Base-by-base conservation (phyloP, 2,797 vertebrate species). In the Gymnothorax javanicus region DNA sequence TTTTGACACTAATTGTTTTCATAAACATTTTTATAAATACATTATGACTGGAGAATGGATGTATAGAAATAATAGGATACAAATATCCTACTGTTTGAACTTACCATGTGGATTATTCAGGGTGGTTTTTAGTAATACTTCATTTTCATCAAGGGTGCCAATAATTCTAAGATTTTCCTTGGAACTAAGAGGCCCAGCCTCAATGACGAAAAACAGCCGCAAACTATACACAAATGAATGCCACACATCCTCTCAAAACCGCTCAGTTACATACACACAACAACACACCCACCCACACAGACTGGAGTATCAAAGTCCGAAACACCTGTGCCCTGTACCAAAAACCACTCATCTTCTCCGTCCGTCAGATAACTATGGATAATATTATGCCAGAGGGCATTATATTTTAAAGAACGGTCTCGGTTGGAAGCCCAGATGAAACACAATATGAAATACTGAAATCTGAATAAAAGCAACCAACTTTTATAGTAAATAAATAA, bases 401-500 rank as follows among this genome's bases (percentile, higher is more conserved):
- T 7, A 56, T 17, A 15, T 52, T 81, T 81, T 56, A 81, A 81
- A 56, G 77, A 23, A 56, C 52, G 20, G 77, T 50, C 20, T 23
- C 77, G 11, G 77, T 7, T n/a, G 50, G 77, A 43, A 56, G 77
- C 20, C 8, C 54, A 52, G 52, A 81, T 81, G n/a, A 81, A 81
- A 81, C 77, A 81, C 52, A 81, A 56, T 56, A 20, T n/a, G 77
- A n/a, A 56, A 56, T 15, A 56, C 77, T 15, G 52, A 23, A 81
- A 81, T 56, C 77, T 81, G 77, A n/a, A 81, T 81, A 54, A 81
- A 81, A 81, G 77, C 50, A n/a, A 81, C 17, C 11, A 23, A n/a
- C 17, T 81, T 54, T 15, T 56, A 81, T 20, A 56, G 64, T 17
- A 69, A 23, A 69, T 6, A 43, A 69, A 50, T 15, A 75, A 75